A percentile compares a stretch with the other conserved stretches of the same genome.
These are phyloP conservation scores for Tribolium castaneum DNA, from an alignment of 1,140 invertebrate species.

Conservation along the genomic window DNA sequence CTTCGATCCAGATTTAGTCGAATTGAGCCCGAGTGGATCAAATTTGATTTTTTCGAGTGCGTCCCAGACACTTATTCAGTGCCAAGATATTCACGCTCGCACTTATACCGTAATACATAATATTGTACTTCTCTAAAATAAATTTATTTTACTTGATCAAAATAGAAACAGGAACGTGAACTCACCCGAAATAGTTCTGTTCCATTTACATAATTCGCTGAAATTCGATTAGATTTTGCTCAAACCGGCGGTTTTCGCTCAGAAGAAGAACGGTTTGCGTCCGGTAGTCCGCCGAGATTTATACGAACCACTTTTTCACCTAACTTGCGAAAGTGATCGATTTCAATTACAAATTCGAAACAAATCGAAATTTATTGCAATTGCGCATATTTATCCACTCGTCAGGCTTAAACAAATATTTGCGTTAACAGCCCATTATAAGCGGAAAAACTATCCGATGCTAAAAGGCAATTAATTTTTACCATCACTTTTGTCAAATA, in stretches of 20 bases:
- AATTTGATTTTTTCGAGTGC: conserved; percentile 1
- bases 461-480: neutral
- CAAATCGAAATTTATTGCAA: too few species aligned
- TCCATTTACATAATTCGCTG: conserved; percentile 27
- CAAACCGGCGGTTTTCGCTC: too few species aligned
- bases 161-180: conserved; percentile 32
- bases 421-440: neutral
- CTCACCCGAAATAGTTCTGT: conserved; percentile 17
- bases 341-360: neutral
- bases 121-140: conserved; percentile 16
- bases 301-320: neutral
- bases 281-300: neutral
- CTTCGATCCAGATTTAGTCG: conserved; percentile 6
- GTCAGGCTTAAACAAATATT: neutral
- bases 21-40: neutral
- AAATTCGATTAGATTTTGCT: neutral
- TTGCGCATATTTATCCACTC: neutral
- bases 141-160: conserved; percentile 19
- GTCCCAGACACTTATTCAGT: neutral
- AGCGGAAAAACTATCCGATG: neutral
- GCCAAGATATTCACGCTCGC: conserved; percentile 4
- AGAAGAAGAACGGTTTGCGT: too few species aligned
- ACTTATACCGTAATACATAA: conserved; percentile 11
- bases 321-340: neutral
- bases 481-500: neutral